Conservation (phyloP, 53 echinoderm and acorn worm species). For the Crossaster papposus region DNA sequence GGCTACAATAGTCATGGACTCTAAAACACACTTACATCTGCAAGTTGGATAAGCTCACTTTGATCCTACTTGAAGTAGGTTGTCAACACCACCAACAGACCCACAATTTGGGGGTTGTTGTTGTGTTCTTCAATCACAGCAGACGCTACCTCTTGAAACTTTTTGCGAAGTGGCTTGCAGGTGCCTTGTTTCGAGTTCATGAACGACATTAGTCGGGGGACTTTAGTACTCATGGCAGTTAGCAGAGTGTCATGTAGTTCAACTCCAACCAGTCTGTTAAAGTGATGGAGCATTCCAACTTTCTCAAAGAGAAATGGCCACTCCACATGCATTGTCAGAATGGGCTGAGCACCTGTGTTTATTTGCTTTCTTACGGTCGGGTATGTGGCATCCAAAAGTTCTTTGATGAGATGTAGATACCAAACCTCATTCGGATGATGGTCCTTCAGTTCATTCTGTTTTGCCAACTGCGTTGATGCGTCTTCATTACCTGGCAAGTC, state of each 20-base stretch:
- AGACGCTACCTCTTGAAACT: too few species aligned
- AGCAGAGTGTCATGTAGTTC: neutral
- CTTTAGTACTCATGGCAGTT: slow-evolving; percentile 36
- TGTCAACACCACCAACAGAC: too few species aligned
- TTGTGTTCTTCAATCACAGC: too few species aligned
- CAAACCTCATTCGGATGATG: slow-evolving; percentile 16
- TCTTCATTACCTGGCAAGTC: slow-evolving; percentile 38
- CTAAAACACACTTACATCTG: too few species aligned
- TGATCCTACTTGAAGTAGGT: too few species aligned
- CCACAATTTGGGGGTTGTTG: too few species aligned
- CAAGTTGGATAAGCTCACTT: too few species aligned
- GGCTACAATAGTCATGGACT: too few species aligned
- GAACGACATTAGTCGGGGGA: slow-evolving; percentile 5
- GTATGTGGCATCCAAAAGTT: slow-evolving; percentile 40
- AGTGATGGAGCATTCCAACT: slow-evolving; percentile 51
- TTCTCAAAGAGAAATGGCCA: slow-evolving; percentile 68
- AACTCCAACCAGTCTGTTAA: slow-evolving; percentile 48
- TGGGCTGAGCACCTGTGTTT: slow-evolving; percentile 17
- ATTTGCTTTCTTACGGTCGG: slow-evolving; percentile 43
- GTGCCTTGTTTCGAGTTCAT: neutral
- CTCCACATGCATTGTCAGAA: slow-evolving; percentile 27
- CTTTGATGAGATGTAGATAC: neutral
- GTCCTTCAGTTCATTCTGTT: slow-evolving; percentile 25
- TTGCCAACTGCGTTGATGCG: neutral
- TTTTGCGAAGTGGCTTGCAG: too few species aligned